Percentiles rank a stretch among this genome's conserved stretches.
Conservation (phyloP, 2,797 vertebrate genomes). For the Hydrocynus forskahlii region DNA sequence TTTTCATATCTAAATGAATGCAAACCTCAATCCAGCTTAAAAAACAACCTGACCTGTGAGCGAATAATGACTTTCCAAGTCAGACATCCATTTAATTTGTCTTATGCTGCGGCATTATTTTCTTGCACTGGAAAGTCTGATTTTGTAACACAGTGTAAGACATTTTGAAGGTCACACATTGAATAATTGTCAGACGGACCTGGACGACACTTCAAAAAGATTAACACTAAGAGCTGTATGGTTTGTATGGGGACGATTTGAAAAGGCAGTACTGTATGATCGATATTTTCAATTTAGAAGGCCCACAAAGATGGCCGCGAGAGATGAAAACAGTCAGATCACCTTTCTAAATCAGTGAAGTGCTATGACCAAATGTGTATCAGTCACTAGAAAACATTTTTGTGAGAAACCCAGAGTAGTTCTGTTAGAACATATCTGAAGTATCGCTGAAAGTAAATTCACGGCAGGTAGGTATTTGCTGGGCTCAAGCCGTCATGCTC, state of each 20-base stretch:
- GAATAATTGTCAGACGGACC: not conserved
- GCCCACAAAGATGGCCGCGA: not conserved
- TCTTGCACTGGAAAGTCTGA: not conserved
- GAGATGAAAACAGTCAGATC: not conserved
- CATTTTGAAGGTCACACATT: slow-evolving; percentile 8
- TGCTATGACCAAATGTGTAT: not conserved
- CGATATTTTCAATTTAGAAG: slow-evolving; percentile 13
- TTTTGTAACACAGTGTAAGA: not conserved
- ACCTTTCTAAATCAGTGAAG: not conserved
- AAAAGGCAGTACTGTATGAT: not conserved
- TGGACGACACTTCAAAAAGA: not conserved
- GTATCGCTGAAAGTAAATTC: not conserved
- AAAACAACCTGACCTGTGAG: not conserved
- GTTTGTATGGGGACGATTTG: not conserved
- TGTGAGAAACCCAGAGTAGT: not conserved
- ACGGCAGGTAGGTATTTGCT: not conserved
- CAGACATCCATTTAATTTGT: slow-evolving; percentile 15
- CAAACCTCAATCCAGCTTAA: slow-evolving; percentile 2
- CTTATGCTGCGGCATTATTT: not conserved
- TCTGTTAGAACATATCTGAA: not conserved
- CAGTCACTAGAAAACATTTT: not conserved
- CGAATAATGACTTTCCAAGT: slow-evolving; percentile 3
- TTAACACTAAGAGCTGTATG: not conserved
- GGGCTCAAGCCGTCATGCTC: not conserved
- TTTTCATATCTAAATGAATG: not conserved